Evolutionary conservation across 2,888 invertebrate species (phyloP), one percentile per base, ranked within the genome.

Genomic region (Latrodectus elegans): DNA sequence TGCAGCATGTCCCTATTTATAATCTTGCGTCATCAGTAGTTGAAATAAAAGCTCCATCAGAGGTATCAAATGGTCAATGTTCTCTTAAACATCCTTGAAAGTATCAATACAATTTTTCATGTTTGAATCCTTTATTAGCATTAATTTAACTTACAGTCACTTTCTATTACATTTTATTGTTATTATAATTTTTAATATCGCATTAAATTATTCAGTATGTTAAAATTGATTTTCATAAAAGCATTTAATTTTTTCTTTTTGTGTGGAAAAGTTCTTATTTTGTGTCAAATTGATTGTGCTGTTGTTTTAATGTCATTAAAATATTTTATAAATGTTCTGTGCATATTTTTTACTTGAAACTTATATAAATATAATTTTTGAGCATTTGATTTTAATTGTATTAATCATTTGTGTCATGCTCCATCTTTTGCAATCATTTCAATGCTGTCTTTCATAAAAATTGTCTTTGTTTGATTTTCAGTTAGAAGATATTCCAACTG

Each of bases 1-100:
- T 96, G 90, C 95, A 95, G 91, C 95, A 95, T 90, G 92, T 95
- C 22, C 94, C 94, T 91, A 91, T 95, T 85, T 93, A 94, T 87
- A 94, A 94, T 90, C 93, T 95, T 87, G 94, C 67, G 55, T 94
- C 89, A 93, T 93, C 91, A 92, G 78, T 70, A 64, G 83, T 88
- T 15, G 67, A 73, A 93, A 26, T 92, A 94, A 88, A 93, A 94
- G 74, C 93, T 93, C 88, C 91, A 92, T 89, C 92, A 91, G 78
- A 93, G 92, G 49, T 91, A 91, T 52, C 38, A 6, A 38, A 4
- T 38, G 6, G 6, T 38, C 4, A 4, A 38, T 38, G 38, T 38
- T 38, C 38, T 38, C 4, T 38, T 38, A 38, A 38, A 38, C 38
- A 38, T 38, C 38, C 38, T 38, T 38, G 6, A 38, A 6, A 38